Evolutionary conservation across 2,113 vertebrate genomes (phyloP).

Genomic region (Prinia subflava): DNA sequence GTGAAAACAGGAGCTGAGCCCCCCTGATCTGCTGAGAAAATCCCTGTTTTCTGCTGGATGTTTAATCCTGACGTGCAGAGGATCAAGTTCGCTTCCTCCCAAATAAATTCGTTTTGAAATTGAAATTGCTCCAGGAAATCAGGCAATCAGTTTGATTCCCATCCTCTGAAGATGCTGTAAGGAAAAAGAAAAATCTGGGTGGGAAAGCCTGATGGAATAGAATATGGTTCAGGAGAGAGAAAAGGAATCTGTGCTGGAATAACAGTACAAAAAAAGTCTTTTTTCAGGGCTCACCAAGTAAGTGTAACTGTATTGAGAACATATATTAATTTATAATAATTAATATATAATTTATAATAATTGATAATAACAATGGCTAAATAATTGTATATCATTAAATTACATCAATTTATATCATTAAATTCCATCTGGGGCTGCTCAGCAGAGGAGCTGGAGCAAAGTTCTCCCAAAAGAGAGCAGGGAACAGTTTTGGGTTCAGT

Average conservation of each 20-base stretch:
- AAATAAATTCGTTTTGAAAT: slow-evolving; percentile 34
- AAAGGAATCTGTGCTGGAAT: not conserved
- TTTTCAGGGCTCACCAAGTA: not conserved
- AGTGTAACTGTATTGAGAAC: not conserved
- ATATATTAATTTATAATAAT: not conserved
- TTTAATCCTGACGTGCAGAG: not conserved
- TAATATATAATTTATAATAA: no score
- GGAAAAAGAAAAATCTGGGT: not conserved
- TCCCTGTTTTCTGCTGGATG: rapidly evolving
- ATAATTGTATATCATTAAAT: rapidly evolving
- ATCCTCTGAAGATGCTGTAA: not conserved
- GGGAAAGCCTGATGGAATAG: not conserved
- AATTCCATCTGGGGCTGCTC: not conserved
- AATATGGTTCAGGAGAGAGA: not conserved
- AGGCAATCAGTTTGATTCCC: not conserved
- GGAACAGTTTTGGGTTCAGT: not conserved
- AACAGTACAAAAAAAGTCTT: not conserved
- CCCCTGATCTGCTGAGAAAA: not conserved
- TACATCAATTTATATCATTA: rapidly evolving
- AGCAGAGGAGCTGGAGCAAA: not conserved
- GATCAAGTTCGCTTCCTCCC: slow-evolving; percentile 11
- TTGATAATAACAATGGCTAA: rapidly evolving
- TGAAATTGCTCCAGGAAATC: slow-evolving; percentile 18
- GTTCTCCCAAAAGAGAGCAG: not conserved
- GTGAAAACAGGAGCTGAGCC: slow-evolving; percentile 3